These are phyloP conservation scores for Drosophila ezoana DNA, from an alignment of 2,888 invertebrate species.

Conservation along the genomic window DNA sequence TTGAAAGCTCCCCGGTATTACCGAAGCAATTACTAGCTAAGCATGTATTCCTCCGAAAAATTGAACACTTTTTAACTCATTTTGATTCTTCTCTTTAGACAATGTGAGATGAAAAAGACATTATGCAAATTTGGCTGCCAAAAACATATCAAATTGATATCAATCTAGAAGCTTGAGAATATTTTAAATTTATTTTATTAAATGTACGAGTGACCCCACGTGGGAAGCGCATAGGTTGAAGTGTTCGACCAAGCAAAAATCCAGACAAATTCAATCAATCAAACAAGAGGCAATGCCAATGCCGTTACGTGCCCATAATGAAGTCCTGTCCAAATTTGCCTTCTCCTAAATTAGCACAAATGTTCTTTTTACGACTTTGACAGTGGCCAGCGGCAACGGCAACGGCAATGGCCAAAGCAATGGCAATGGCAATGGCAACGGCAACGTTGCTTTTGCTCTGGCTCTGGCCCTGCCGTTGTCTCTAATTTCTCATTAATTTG, in stretches of 20 bases:
- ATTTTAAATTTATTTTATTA: conserved; percentile 58
- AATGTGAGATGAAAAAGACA: conserved; percentile 67
- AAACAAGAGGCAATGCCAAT: conserved; percentile 76
- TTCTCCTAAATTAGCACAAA: conserved; percentile 82
- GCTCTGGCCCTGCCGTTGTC: conserved; percentile 62
- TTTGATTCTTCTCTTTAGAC: neutral
- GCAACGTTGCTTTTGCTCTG: conserved; percentile 26
- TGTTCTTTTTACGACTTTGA: conserved; percentile 80
- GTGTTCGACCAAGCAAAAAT: conserved; percentile 24
- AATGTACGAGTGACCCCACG: conserved; percentile 30
- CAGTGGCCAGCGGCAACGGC: conserved; percentile 40
- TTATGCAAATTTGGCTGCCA: conserved; percentile 65
- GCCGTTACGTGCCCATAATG: conserved; percentile 77
- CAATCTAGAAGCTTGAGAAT: conserved; percentile 56
- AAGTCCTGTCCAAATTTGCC: conserved; percentile 81
- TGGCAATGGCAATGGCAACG: conserved; percentile 24
- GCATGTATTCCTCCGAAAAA: too few species aligned
- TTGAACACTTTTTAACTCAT: too few species aligned
- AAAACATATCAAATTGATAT: conserved; percentile 74
- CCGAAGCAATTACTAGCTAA: too few species aligned
- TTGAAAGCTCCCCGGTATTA: too few species aligned
- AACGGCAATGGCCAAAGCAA: conserved; percentile 25
- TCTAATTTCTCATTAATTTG: conserved; percentile 84
- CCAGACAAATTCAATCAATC: conserved; percentile 79
- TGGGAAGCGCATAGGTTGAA: conserved; percentile 19